phyloP scores from a whole-genome alignment of 1,140 invertebrate genomes.

The Propsilocerus akamusi region DNA sequence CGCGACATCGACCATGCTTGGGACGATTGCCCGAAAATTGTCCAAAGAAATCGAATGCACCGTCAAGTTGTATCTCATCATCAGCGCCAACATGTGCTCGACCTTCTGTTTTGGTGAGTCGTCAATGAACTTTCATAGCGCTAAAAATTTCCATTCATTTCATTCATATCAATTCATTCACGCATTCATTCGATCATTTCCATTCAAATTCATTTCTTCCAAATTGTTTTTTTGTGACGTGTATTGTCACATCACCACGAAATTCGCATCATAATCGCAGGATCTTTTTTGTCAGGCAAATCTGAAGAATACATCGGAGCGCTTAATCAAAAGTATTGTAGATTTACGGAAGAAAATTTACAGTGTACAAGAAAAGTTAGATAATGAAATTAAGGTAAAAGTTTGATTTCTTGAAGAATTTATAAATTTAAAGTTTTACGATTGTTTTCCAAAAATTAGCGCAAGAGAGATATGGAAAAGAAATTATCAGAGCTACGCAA shows the following conservation, averaged over 20 bases:
- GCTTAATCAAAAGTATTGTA: not conserved
- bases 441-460: not conserved
- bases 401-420: not conserved
- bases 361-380: not conserved
- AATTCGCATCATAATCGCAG: not conserved
- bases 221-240: too few relatives aligned
- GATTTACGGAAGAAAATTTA: conserved; percentile 2
- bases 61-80: not conserved
- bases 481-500: not conserved
- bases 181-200: not conserved
- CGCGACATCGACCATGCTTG: not conserved
- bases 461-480: conserved; percentile 1
- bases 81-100: not conserved
- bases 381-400: not conserved
- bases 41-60: not conserved
- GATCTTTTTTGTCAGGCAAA: conserved; percentile 2
- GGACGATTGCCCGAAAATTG: not conserved
- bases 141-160: not conserved
- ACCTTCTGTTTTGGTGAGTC: not conserved
- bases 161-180: conserved; percentile 1
- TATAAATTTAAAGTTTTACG: not conserved
- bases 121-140: too few relatives aligned
- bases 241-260: too few relatives aligned
- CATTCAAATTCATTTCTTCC: not conserved
- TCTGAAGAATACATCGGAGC: not conserved